Evolutionary conservation across 2,888 invertebrate species (phyloP).

Genomic region (Metalampra italica): DNA sequence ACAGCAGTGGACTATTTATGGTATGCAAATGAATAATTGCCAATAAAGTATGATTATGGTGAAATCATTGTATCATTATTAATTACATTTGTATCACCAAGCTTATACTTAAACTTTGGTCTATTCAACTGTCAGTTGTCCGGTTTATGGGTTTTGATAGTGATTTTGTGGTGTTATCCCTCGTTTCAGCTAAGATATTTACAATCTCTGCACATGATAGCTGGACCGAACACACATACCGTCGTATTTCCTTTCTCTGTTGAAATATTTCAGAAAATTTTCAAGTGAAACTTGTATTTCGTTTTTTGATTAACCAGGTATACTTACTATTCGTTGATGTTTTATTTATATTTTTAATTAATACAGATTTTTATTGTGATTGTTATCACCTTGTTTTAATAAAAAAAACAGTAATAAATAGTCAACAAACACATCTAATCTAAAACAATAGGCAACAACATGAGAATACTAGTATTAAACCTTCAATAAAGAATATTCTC

Average conservation of each 20-base stretch:
- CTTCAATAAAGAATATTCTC: no score
- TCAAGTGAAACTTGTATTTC: background rate
- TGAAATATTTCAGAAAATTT: constrained; percentile 75
- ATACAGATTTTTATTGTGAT: constrained; percentile 18
- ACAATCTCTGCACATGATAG: constrained; percentile 91
- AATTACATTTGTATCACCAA: no score
- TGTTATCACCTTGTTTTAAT: background rate
- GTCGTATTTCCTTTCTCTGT: constrained; percentile 92
- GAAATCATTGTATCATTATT: no score
- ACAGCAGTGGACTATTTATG: no score
- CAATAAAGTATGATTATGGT: no score
- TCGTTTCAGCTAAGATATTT: constrained; percentile 83
- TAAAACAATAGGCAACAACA: constrained; percentile 13
- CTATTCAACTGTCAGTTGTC: no score
- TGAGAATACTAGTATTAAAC: background rate
- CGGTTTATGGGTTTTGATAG: background rate
- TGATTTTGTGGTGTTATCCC: constrained; percentile 20
- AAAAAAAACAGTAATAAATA: constrained; percentile 40
- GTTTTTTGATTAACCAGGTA: background rate
- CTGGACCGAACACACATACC: constrained; percentile 93
- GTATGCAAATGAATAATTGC: no score
- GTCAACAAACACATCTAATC: constrained; percentile 29
- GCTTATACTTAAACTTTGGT: no score
- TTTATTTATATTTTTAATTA: constrained; percentile 12
- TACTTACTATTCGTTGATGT: background rate